phyloP scores from a whole-genome alignment of 2,888 invertebrate genomes.

The Dynastes maya region DNA sequence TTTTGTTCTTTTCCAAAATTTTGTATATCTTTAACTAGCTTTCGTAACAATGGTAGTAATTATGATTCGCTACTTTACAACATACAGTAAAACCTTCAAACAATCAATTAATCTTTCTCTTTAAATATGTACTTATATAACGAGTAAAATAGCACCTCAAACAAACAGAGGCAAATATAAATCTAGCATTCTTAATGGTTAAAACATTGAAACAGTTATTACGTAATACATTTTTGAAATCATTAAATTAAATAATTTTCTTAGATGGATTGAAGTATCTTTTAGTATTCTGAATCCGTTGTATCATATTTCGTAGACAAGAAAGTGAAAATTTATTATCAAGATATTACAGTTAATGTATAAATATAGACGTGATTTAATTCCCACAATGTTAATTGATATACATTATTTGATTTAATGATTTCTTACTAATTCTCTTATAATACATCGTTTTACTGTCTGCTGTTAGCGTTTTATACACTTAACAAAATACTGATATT shows the following conservation, averaged over 20 bases:
- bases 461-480: slow-evolving; percentile 46
- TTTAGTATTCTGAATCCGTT: too few species aligned
- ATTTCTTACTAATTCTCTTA: not conserved
- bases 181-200: not conserved
- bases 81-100: slow-evolving; percentile 51
- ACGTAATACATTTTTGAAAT: not conserved
- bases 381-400: not conserved
- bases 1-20: slow-evolving; percentile 61
- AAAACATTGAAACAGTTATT: not conserved
- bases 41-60: slow-evolving; percentile 56
- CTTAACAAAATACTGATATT: slow-evolving; percentile 58
- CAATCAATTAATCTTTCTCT: not conserved
- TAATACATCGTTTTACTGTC: slow-evolving; percentile 40
- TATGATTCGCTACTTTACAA: slow-evolving; percentile 37
- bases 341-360: too few species aligned
- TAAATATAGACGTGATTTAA: too few species aligned
- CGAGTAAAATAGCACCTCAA: slow-evolving; percentile 19
- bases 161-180: slow-evolving; percentile 35
- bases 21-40: slow-evolving; percentile 60
- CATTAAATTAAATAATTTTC: slow-evolving; percentile 19
- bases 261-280: not conserved
- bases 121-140: not conserved
- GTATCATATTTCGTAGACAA: too few species aligned
- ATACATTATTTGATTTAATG: slow-evolving; percentile 13
- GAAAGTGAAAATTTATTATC: too few species aligned